Conservation (phyloP, 2,797 vertebrate species). For the Brotula barbata region DNA sequence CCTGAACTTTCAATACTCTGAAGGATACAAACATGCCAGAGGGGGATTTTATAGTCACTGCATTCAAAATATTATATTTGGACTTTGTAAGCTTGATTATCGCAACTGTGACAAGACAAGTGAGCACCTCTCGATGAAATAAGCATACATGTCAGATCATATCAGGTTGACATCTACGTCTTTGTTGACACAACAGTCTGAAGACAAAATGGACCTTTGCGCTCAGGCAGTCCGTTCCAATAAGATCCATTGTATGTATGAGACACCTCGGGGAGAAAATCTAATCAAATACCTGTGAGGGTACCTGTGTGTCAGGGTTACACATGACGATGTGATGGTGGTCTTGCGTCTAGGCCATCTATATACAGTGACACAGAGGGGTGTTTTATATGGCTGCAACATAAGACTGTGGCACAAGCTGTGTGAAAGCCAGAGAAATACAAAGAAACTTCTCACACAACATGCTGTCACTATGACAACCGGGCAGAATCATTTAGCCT, state of each 20-base stretch:
- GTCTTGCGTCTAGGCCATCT: constrained; percentile 28
- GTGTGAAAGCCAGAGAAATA: constrained; percentile 74
- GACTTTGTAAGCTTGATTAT: constrained; percentile 36
- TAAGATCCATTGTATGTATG: constrained; percentile 2
- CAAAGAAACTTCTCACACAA: constrained; percentile 81
- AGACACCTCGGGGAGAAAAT: constrained; percentile 25
- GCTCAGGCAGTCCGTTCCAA: constrained; percentile 1
- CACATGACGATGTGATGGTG: constrained; percentile 33
- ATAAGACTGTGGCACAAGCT: constrained; percentile 69
- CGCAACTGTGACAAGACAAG: constrained; percentile 38
- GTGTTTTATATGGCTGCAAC: constrained; percentile 60
- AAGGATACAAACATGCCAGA: constrained; percentile 76
- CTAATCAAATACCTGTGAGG: constrained; percentile 33
- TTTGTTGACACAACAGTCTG: constrained; percentile 22
- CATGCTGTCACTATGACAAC: constrained; percentile 84
- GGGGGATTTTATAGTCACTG: constrained; percentile 62
- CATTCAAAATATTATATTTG: constrained; percentile 61
- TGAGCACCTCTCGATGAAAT: constrained; percentile 18
- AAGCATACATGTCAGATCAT: constrained; percentile 6
- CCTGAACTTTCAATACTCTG: constrained; percentile 77
- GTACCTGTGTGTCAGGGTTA: constrained; percentile 42
- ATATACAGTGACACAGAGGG: constrained; percentile 50
- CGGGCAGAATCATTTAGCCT: constrained; percentile 80
- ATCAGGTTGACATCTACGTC: constrained; percentile 16
- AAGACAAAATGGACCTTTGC: constrained; percentile 38